Evolutionary conservation across 2,888 invertebrate species (phyloP), one percentile per base, ranked within the genome.

Genomic region (Netelia inedita): DNA sequence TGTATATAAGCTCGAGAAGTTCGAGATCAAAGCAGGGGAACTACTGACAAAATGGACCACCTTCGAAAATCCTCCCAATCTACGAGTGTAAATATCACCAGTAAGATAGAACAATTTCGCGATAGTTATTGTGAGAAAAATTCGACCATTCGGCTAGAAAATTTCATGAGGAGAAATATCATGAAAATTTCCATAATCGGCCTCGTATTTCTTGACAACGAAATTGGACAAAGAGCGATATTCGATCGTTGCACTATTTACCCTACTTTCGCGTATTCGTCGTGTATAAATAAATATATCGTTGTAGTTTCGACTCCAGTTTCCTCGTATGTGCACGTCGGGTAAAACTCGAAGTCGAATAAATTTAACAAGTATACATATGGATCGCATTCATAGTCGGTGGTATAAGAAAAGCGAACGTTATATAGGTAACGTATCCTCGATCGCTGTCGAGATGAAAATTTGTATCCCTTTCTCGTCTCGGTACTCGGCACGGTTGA

Each of bases 401-500:
- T n/a, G 9, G 21, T 16, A n/a, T 57, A 75, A 74, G 50, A 79
- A 82, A 78, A 78, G 46, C 68, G 59, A 21, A 72, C n/a, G 43
- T n/a, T 75, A 55, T 41, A 57, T 35, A 66, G 19, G 50, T 68
- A 75, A 57, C 19, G 41, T 55, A 63, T 71, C 50, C 46, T 21
- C 11, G 72, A 82, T 78, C 50, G 68, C 35, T 50, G 59, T 57
- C 55, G 66, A 43, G 69, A 55, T 53, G 66, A 73, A 75, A 76
- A 84, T 84, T 76, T 66, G n/a, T 73, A 65, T 74, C 46, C 65
- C 63, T 69, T 46, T 71, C 43, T 65, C 71, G 14, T 46, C 35
- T 66, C 57, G 10, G 11, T 21, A 19, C n/a, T n/a, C 14, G 2
- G 6, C 5, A 63, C 65, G 19, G 35, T 14, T 19, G 10, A 53